Evolutionary conservation across 2,888 invertebrate species (phyloP), one percentile per base, ranked within the genome.

Genomic region (Megaustenia siamemsis): DNA sequence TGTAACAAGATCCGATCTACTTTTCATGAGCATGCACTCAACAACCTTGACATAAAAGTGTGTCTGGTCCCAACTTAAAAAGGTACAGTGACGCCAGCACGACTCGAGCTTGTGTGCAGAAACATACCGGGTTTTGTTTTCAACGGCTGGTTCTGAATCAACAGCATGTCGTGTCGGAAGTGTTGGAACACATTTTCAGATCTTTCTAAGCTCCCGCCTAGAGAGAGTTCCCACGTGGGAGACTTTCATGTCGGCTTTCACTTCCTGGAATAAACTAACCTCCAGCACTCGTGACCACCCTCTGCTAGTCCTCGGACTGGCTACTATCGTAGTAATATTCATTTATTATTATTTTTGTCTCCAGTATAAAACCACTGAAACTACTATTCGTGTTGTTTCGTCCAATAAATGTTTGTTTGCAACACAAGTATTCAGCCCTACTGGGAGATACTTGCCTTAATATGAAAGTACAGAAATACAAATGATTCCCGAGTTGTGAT

Each of bases 211-310:
- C 53, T 38, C n/a, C 28, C 32, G 43, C 24, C n/a, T 21, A 66
- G 40, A 79, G 79, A 63, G 3, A 66, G 12, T 32, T 28, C 56
- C 53, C 40, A 15, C 24, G 53, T 53, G 71, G 56, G 53, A 8
- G 18, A 35, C 81, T 81, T 81, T 81, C 81, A 81, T 81, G 56
- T 71, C 53, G 12, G 28, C 45, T 43, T 45, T 21, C 45, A 68
- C 45, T 79, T 79, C 79, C 79, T 63, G 66, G 15, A 79, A 66
- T 66, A 79, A 79, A 79, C 38, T 43, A 60, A 43, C 0, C 43
- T 40, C 32, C 38, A 38, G 28, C 63, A n/a, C n/a, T 21, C 12
- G 53, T 21, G 4, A 63, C 78, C 56, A 38, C 4, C 45, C 15
- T 43, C 45, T 43, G 28, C 28, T 32, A 12, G 12, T 49, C 18